Percentiles rank a stretch among this genome's conserved stretches.
Evolutionary conservation across 2,113 vertebrate genomes (phyloP).

Genomic region (Daphoenositta chrysoptera): DNA sequence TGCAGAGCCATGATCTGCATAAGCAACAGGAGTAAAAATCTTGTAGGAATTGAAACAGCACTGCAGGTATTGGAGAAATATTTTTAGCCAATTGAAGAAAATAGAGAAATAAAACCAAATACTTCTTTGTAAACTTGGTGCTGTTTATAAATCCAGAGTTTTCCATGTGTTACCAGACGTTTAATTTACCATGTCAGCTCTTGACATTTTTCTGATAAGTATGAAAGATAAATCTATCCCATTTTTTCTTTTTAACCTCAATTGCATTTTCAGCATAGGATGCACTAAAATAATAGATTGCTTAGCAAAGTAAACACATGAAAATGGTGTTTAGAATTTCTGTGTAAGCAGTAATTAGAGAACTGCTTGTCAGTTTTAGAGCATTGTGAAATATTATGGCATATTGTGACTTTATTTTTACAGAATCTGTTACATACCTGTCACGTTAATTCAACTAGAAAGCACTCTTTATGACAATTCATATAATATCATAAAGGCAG

Average conservation of each 20-base stretch:
- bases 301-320: constrained; percentile 59
- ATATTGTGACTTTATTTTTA: constrained; percentile 74
- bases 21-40: background rate
- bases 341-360: constrained; percentile 58
- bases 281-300: constrained; percentile 52
- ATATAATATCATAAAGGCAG: constrained; percentile 67
- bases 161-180: background rate
- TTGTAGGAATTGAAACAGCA: background rate
- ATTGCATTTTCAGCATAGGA: constrained; percentile 28
- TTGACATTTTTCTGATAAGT: constrained; percentile 38
- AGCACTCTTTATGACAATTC: constrained; percentile 70
- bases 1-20: background rate
- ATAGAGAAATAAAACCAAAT: background rate
- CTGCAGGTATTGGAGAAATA: background rate
- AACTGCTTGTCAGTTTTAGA: constrained; percentile 63
- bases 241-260: constrained; percentile 18
- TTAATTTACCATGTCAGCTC: constrained; percentile 25
- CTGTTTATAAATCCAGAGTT: background rate
- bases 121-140: background rate
- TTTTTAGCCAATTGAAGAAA: background rate
- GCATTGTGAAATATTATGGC: constrained; percentile 70
- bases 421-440: constrained; percentile 66
- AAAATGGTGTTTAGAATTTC: constrained; percentile 61
- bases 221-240: constrained; percentile 48
- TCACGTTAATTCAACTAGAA: constrained; percentile 70